A percentile compares a stretch with the other conserved stretches of the same genome.
Conservation (phyloP, 1,140 invertebrate species). For the Halotydeus destructor region DNA sequence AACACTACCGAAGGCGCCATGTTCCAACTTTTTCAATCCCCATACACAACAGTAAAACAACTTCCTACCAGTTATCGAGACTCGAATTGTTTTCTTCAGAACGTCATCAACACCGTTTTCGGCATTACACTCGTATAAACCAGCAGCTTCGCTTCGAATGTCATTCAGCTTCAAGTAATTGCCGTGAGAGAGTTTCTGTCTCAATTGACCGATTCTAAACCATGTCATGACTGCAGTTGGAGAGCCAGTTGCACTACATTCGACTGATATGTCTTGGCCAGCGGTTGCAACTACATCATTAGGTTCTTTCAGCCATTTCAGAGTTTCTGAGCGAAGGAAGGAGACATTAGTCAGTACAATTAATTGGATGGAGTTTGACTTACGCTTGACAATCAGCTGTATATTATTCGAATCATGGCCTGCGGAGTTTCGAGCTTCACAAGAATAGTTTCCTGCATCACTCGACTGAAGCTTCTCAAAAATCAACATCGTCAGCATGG, state of each 20-base stretch:
- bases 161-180: too few relatives aligned
- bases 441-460: constrained; percentile 8
- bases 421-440: constrained; percentile 1
- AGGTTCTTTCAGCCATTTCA: background rate
- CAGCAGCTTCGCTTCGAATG: too few relatives aligned
- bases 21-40: too few relatives aligned
- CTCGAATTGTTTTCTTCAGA: constrained; percentile 7
- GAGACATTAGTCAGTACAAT: background rate
- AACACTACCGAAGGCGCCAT: too few relatives aligned
- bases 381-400: constrained; percentile 5
- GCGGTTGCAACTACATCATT: background rate
- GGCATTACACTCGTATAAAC: constrained; percentile 10
- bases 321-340: background rate
- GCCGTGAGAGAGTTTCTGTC: too few relatives aligned
- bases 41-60: too few relatives aligned
- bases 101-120: constrained; percentile 11
- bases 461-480: constrained; percentile 3
- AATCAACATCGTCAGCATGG: background rate
- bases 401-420: constrained; percentile 4
- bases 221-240: background rate
- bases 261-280: background rate
- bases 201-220: too few relatives aligned
- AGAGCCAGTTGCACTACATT: background rate
- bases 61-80: constrained; percentile 13
- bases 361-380: background rate